Evolutionary conservation across 2,113 vertebrate genomes (phyloP), one percentile per base, ranked within the genome.

Genomic region (Misgurnus anguillicaudatus): DNA sequence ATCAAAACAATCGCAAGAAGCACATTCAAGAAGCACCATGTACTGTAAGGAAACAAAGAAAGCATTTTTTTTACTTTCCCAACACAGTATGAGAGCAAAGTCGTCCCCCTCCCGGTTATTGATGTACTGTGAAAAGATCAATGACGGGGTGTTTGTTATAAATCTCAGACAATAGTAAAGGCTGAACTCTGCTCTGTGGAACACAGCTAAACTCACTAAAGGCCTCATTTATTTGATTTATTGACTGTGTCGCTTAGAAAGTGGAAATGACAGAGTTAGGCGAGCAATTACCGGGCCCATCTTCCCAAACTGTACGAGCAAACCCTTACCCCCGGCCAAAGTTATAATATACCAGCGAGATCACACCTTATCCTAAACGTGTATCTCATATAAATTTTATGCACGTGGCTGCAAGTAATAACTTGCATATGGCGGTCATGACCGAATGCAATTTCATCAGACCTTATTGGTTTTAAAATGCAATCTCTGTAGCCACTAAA

Each of bases 181-280:
- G 72, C 80, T 75, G 82, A 84, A 80, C 77, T 77, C 73, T 83
- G 82, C 68, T 69, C 77, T 77, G 71, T 72, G 77, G 42, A 82
- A 81, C 77, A 79, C 73, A 84, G 82, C 82, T 82, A 84, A 84
- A 72, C 77, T 70, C 66, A 14, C 63, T 67, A 79, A 70, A 76
- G 73, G 76, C 73, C 85, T 86, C 85, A 86, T 86, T 86, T 86
- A 86, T 86, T 86, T 86, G 85, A 86, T 86, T 86, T 86, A 86
- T 84, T 42, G 82, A 86, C 85, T 74, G 73, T 39, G 77, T 79
- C 41, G 61, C 63, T 72, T 63, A 10, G 79, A 86, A 84, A 84
- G 57, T 42, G 78, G 75, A 86, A 86, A 84, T 82, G 82, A 83
- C 85, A 84, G 84, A 73, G 80, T 74, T 63, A 81, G 76, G 77